Evolutionary conservation across 2,113 vertebrate genomes (phyloP), one percentile per base, ranked within the genome.

Genomic region (Variabilichromis moorii): DNA sequence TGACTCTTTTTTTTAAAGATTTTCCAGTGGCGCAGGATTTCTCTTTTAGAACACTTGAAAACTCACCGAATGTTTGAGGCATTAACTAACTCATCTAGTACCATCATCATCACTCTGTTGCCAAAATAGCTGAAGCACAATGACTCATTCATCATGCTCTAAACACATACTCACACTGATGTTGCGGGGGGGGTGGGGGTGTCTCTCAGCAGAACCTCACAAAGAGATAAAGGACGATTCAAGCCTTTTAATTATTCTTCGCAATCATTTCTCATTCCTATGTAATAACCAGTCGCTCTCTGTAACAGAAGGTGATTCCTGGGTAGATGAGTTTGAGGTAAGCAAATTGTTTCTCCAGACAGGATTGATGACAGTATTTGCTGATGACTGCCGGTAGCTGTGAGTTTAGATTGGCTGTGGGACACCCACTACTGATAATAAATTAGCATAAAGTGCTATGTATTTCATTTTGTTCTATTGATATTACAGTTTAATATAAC

Each of bases 211-310:
- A 80, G 81, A 84, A 19, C 24, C 84, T 86, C 80, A 81, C 40
- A 42, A 45, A 47, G 59, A 89, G 88, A 92, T 89, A 92, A 87
- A 93, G 79, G 11, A 86, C 59, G 66, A 85, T 73, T 90, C 85
- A 76, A 84, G 73, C 55, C 59, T 92, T 91, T 94, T 89, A 95
- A 94, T 93, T 91, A 94, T 88, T 90, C 61, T 57, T 53, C 42
- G 17, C 76, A 80, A 40, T 40, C 85, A 85, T 93, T 93, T 88
- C 86, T 92, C 87, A 88, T 90, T 86, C 54, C 37, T 68, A 54
- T 55, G 45, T 80, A 66, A 85, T 54, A 57, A 26, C 6, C 68
- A 33, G 42, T 50, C 50, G 2, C 86, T 88, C 66, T 88, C 86
- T 79, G 47, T 79, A 61, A 84, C 86, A 54, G 16, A 8, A 42